A percentile compares a stretch with the other conserved stretches of the same genome.
These are phyloP conservation scores for Plagiodera versicolora DNA, from an alignment of 2,888 invertebrate species.

Conservation along the genomic window DNA sequence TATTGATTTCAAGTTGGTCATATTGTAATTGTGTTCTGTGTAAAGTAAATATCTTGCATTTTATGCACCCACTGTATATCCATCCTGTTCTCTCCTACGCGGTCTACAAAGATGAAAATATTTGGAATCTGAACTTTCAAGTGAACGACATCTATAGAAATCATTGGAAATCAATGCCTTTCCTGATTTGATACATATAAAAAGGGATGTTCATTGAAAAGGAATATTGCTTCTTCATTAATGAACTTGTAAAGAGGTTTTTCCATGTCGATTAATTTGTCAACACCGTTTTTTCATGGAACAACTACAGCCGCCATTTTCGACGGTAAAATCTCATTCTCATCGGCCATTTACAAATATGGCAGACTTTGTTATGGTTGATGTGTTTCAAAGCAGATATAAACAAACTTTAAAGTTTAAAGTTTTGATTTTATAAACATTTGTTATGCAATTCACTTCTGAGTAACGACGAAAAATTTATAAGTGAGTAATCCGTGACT, in stretches of 20 bases:
- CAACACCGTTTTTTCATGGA: slow-evolving; percentile 1
- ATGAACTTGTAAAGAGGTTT: too few species aligned
- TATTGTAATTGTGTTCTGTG: too few species aligned
- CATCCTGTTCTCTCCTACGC: too few species aligned
- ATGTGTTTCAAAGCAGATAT: too few species aligned
- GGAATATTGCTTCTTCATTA: too few species aligned
- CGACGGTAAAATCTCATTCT: slow-evolving; percentile 37
- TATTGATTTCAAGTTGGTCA: too few species aligned
- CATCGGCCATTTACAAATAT: slow-evolving; percentile 52
- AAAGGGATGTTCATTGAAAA: too few species aligned
- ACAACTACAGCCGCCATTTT: slow-evolving; percentile 32
- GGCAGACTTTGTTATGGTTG: slow-evolving; percentile 49
- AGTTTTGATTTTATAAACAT: slow-evolving; percentile 5
- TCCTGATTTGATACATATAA: too few species aligned
- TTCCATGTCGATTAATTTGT: too few species aligned
- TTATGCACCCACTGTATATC: too few species aligned
- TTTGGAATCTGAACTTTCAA: neutral
- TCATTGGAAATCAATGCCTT: neutral
- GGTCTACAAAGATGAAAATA: too few species aligned
- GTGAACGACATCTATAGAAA: neutral
- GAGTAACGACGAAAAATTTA: neutral
- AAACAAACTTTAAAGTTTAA: slow-evolving; percentile 36
- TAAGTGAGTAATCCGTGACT: slow-evolving; percentile 33
- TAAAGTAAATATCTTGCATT: too few species aligned
- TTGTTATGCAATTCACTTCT: neutral